These are phyloP conservation scores for Epinephelus coioides DNA, from an alignment of 2,797 vertebrate genomes.

Conservation along the genomic window DNA sequence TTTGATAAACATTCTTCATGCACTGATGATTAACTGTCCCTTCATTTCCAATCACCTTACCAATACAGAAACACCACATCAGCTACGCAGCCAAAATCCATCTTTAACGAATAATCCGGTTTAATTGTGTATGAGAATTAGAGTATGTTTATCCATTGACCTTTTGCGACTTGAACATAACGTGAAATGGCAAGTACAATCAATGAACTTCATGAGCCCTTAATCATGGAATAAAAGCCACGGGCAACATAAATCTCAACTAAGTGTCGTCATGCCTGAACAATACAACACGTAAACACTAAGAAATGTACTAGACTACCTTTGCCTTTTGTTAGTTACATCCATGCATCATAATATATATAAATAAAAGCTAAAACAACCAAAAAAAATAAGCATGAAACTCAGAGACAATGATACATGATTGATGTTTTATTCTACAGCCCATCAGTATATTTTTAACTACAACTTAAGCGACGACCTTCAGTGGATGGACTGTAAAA, in stretches of 20 bases:
- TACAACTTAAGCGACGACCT: constrained; percentile 24
- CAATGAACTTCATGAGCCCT: constrained; percentile 19
- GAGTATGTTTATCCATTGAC: background rate
- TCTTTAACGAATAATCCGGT: background rate
- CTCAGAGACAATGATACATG: constrained; percentile 8
- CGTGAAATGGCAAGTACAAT: constrained; percentile 11
- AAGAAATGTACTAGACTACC: background rate
- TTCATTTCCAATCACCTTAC: constrained; percentile 15
- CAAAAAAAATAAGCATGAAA: constrained; percentile 38
- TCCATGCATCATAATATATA: constrained; percentile 43
- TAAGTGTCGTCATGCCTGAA: constrained; percentile 10
- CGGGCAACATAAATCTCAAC: constrained; percentile 16
- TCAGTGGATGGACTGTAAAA: constrained; percentile 28
- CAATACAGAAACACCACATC: background rate
- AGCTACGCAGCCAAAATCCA: background rate
- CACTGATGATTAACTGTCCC: constrained; percentile 10
- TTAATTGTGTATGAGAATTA: constrained; percentile 1
- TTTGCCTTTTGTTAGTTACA: constrained; percentile 32
- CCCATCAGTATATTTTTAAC: constrained; percentile 34
- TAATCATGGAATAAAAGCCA: constrained; percentile 14
- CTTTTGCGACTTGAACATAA: background rate
- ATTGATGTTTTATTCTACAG: constrained; percentile 74
- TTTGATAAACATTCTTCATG: constrained; percentile 53
- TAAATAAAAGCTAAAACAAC: constrained; percentile 32
- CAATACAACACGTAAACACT: constrained; percentile 11